Conservation (phyloP, 2,113 vertebrate species). For the Scortum barcoo region DNA sequence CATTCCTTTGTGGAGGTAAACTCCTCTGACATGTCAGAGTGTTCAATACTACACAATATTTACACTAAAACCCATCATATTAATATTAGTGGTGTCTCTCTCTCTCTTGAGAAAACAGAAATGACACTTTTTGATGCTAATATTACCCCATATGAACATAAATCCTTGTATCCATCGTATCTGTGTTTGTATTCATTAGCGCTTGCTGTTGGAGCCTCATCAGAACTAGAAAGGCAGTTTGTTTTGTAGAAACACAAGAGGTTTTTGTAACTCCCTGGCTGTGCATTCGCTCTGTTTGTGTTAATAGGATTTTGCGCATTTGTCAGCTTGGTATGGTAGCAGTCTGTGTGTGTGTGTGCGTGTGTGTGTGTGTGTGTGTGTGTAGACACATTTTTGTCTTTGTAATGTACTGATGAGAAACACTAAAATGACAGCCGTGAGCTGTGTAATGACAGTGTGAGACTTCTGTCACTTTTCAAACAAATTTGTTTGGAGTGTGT, state of each 20-base stretch:
- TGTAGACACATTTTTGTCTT: conserved; percentile 59
- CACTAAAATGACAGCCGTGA: conserved; percentile 74
- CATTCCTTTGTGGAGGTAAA: conserved; percentile 35
- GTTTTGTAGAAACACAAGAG: conserved; percentile 68
- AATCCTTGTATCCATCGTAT: conserved; percentile 61
- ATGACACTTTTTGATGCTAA: conserved; percentile 69
- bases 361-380: conserved; percentile 26
- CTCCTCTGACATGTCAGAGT: conserved; percentile 47
- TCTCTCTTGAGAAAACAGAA: conserved; percentile 56
- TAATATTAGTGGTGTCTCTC: conserved; percentile 28
- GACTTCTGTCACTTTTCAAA: conserved; percentile 81
- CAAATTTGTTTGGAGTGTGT: conserved; percentile 63
- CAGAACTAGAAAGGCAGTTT: conserved; percentile 73
- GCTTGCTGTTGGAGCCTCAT: conserved; percentile 67
- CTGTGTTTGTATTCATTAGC: conserved; percentile 78
- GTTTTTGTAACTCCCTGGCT: conserved; percentile 61
- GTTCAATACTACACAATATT: conserved; percentile 51
- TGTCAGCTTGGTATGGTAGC: conserved; percentile 50
- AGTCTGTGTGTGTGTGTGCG: neutral
- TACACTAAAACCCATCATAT: conserved; percentile 53
- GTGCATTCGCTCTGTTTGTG: conserved; percentile 58
- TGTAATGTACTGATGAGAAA: conserved; percentile 79
- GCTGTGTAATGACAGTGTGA: conserved; percentile 78
- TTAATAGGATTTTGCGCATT: conserved; percentile 59
- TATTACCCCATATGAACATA: conserved; percentile 72